Evolutionary conservation across 2,113 vertebrate genomes (phyloP).

Genomic region (Lepisosteus oculatus): DNA sequence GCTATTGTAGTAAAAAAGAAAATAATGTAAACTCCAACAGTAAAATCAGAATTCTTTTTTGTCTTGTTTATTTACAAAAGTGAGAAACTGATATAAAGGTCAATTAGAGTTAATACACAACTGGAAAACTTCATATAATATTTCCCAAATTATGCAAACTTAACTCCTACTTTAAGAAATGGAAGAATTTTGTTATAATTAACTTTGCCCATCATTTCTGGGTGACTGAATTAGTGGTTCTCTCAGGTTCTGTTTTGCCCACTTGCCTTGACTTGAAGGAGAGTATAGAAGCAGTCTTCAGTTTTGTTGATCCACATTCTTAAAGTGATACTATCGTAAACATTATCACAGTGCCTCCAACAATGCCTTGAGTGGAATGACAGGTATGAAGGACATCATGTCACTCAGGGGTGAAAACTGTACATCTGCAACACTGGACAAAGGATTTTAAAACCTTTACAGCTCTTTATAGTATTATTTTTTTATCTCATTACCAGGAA

Average conservation of each 20-base stretch:
- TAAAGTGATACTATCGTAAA: constrained; percentile 18
- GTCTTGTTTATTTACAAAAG: too few relatives aligned
- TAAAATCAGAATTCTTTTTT: too few relatives aligned
- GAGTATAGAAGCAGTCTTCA: constrained; percentile 29
- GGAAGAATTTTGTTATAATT: not conserved
- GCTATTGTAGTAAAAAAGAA: too few relatives aligned
- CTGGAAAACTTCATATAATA: too few relatives aligned
- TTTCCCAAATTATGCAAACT: too few relatives aligned
- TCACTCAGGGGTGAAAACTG: constrained; percentile 63
- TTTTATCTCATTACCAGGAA: too few relatives aligned
- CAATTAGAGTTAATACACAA: too few relatives aligned
- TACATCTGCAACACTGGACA: constrained; percentile 40
- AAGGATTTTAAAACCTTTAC: too few relatives aligned
- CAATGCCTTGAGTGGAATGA: constrained; percentile 61
- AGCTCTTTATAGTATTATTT: too few relatives aligned
- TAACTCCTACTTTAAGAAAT: not conserved
- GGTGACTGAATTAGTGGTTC: constrained; percentile 58
- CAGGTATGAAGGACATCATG: constrained; percentile 59
- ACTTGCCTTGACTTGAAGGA: constrained; percentile 39
- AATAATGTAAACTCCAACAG: too few relatives aligned
- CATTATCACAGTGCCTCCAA: constrained; percentile 43
- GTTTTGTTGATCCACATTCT: constrained; percentile 41
- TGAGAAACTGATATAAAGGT: too few relatives aligned
- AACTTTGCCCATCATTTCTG: constrained; percentile 44
- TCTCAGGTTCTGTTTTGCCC: constrained; percentile 40